phyloP scores from a whole-genome alignment of 2,113 vertebrate species.

The Myotis lucifugus region DNA sequence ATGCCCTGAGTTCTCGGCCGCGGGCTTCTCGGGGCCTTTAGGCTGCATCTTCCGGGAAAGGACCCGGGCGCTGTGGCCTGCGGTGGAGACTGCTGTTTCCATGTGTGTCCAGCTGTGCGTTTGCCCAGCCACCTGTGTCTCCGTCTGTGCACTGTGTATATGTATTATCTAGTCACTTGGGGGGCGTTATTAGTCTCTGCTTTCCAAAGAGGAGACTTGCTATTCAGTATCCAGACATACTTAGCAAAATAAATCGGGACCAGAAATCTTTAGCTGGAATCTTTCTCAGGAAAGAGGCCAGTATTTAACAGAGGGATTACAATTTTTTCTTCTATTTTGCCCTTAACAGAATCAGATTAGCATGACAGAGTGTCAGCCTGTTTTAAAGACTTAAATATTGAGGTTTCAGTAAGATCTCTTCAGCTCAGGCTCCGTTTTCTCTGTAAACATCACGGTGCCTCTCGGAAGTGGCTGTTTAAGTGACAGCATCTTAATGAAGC shows the following conservation, averaged over 20 bases:
- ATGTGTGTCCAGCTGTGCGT: neutral
- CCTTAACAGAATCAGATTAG: neutral
- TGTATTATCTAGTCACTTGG: neutral
- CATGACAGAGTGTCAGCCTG: neutral
- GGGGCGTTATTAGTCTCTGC: neutral
- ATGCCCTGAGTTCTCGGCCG: neutral
- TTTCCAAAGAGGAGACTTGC: neutral
- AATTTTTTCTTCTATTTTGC: neutral
- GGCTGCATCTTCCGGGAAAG: neutral
- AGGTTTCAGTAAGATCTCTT: neutral
- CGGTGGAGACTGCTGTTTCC: neutral
- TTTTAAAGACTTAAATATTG: neutral
- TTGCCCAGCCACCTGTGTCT: neutral
- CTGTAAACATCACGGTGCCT: neutral
- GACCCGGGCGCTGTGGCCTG: neutral
- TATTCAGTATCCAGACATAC: neutral
- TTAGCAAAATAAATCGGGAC: neutral
- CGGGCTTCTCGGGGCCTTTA: neutral
- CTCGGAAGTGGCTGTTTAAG: constrained; percentile 17
- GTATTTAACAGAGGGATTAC: neutral
- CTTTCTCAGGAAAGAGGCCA: neutral
- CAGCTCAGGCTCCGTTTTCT: neutral
- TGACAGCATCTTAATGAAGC: neutral
- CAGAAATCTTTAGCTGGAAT: neutral
- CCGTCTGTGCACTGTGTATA: neutral